Evolutionary conservation across 2,797 vertebrate genomes (phyloP), one percentile per base, ranked within the genome.

Genomic region (Danio aesculapii): DNA sequence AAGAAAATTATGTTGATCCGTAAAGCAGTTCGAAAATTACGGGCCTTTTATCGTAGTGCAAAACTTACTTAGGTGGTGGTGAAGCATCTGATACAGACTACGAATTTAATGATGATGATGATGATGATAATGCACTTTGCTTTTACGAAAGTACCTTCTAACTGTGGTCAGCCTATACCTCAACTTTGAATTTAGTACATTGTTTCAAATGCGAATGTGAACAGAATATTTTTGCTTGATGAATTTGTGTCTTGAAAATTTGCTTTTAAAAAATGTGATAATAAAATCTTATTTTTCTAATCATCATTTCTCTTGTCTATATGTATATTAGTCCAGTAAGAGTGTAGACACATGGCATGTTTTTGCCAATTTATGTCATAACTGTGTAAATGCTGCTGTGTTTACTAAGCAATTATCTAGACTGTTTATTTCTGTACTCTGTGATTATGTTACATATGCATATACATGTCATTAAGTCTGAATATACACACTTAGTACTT

Each of bases 241-340:
- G 91, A 94, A 92, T 88, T 94, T 94, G 93, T 90, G 93, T 93
- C 94, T 93, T 95, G 94, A 91, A 94, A 91, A 93, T 95, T 93
- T 94, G 94, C 92, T 95, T 94, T 96, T 95, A 94, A 94, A 94
- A 30, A 30, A 95, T 95, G 95, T 94, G 95, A 95, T 94, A 96
- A 96, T 96, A 95, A 93, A 90, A 94, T 92, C 88, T 91, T 96
- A 96, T 96, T 96, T 96, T 96, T 96, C 92, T 96, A 96, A 90
- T 93, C 93, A 92, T 43, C 21, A 50, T 41, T 77, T 71, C 39
- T 50, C 59, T 61, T 62, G 1, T 19, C 53, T 68, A 10, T 47
- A 64, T 79, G 55, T 64, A 52, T 79, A 53, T 64, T 21, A 17
- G 6, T 21, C 39, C 13, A 17, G 17, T 21, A 46, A 16, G 11